phyloP scores from a whole-genome alignment of 2,113 vertebrate genomes.

The Anarrhichthys ocellatus region DNA sequence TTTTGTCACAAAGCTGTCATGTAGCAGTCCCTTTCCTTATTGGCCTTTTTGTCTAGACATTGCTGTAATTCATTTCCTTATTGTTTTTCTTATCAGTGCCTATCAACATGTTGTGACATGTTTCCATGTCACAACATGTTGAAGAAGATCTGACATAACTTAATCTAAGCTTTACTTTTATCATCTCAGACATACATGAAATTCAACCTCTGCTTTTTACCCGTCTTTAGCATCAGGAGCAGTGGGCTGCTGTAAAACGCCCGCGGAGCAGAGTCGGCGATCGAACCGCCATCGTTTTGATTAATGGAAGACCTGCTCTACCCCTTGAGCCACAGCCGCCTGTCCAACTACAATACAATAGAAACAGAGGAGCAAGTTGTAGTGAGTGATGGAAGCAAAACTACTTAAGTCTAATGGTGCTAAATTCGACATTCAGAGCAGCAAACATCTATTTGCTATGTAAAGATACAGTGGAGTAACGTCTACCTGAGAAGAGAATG shows the following conservation, averaged over 20 bases:
- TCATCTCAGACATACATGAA: too few species aligned
- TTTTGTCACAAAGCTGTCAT: constrained; percentile 4
- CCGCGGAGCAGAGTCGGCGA: too few species aligned
- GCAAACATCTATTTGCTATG: background rate
- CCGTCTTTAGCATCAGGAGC: too few species aligned
- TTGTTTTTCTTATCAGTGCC: background rate
- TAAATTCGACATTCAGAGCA: background rate
- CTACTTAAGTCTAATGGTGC: too few species aligned
- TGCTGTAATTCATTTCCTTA: background rate
- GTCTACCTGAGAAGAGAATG: too few species aligned
- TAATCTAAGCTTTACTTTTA: too few species aligned
- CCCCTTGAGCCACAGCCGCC: too few species aligned
- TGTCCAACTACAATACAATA: background rate
- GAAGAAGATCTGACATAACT: background rate
- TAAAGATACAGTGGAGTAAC: background rate
- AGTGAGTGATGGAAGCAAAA: background rate
- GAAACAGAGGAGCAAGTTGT: background rate
- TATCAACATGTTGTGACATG: background rate
- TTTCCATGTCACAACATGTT: too few species aligned
- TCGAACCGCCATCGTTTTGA: too few species aligned
- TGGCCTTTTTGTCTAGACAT: background rate
- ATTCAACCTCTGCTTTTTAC: too few species aligned
- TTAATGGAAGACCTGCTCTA: too few species aligned
- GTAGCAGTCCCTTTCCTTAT: background rate
- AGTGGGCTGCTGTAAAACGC: too few species aligned